Percentiles rank a stretch among this genome's conserved stretches.
These are phyloP conservation scores for Wiebesia pumilae DNA, from an alignment of 1,140 invertebrate species.

Conservation along the genomic window DNA sequence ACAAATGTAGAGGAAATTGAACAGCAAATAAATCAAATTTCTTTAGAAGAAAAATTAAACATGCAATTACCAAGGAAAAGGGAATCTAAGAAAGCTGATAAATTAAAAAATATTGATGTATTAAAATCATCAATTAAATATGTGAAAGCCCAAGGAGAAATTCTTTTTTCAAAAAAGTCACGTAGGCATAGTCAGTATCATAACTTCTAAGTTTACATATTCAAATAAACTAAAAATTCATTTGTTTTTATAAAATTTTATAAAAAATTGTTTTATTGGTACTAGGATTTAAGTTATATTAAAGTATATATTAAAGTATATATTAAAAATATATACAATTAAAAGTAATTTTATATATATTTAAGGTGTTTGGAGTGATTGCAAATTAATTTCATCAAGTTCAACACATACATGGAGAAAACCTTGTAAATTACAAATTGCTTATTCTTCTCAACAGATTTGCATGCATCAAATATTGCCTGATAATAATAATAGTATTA, in stretches of 20 bases:
- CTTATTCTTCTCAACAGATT: constrained; percentile 51
- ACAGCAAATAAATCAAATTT: constrained; percentile 59
- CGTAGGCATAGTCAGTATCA: constrained; percentile 47
- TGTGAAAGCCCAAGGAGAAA: constrained; percentile 56
- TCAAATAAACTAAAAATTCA: too few species aligned
- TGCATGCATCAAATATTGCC: background rate
- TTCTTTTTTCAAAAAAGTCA: constrained; percentile 54
- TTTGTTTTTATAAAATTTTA: too few species aligned
- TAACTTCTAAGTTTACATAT: background rate
- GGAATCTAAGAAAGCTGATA: constrained; percentile 51
- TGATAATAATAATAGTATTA: constrained; percentile 19
- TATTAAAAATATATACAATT: background rate
- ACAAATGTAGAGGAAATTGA: constrained; percentile 57
- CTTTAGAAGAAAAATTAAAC: constrained; percentile 59
- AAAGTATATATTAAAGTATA: background rate
- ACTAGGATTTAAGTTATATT: too few species aligned
- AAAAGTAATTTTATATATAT: background rate
- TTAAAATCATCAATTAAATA: constrained; percentile 55
- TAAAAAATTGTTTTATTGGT: too few species aligned
- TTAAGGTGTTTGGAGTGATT: constrained; percentile 44
- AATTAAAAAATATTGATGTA: constrained; percentile 2
- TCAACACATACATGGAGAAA: constrained; percentile 54
- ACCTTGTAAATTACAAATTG: constrained; percentile 58
- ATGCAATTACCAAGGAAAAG: constrained; percentile 49
- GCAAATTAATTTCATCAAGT: constrained; percentile 32